Conservation (phyloP, 2,888 invertebrate genomes). For the Deilephila porcellus region DNA sequence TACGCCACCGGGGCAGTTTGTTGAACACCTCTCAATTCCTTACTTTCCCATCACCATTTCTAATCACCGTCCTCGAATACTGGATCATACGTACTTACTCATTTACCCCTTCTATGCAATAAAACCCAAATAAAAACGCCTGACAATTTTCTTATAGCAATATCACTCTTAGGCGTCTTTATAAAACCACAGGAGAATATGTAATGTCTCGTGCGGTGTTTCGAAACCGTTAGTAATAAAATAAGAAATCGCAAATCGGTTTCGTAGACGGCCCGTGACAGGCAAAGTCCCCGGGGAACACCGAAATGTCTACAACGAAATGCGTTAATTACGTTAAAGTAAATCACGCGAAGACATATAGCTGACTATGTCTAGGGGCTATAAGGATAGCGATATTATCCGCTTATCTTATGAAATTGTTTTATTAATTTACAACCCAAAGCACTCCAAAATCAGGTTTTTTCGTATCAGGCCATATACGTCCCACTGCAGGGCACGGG, state of each 20-base stretch:
- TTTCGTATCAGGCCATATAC: too few relatives aligned
- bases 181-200: neutral
- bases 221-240: conserved; percentile 19
- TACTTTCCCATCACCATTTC: too few relatives aligned
- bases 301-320: conserved; percentile 66
- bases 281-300: conserved; percentile 53
- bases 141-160: conserved; percentile 3
- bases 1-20: too few relatives aligned
- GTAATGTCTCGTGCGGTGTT: neutral
- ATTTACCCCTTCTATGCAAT: neutral
- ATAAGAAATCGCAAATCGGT: conserved; percentile 23
- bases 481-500: too few relatives aligned
- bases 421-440: too few relatives aligned
- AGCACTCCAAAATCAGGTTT: too few relatives aligned
- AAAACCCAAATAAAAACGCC: neutral
- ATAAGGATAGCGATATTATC: conserved; percentile 36
- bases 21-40: too few relatives aligned
- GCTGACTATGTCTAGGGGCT: conserved; percentile 63
- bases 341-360: conserved; percentile 77
- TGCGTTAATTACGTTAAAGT: conserved; percentile 75
- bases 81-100: too few relatives aligned
- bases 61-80: too few relatives aligned
- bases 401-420: neutral
- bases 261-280: conserved; percentile 23
- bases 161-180: neutral